Conservation (phyloP, 2,797 vertebrate genomes). For the Brotula barbata region DNA sequence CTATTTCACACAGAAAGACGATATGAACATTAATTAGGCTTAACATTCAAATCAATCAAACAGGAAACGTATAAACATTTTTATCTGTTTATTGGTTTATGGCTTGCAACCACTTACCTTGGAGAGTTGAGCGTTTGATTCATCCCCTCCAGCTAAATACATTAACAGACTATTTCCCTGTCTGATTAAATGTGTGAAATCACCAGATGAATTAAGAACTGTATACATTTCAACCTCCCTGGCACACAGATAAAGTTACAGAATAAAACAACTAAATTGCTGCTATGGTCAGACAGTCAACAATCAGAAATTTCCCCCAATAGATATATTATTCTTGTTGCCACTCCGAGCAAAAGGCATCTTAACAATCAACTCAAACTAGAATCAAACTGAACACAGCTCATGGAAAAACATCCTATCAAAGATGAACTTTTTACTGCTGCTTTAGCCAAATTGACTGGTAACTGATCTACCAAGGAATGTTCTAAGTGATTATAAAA, state of each 20-base stretch:
- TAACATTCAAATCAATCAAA: background rate
- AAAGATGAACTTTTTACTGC: background rate
- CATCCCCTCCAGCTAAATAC: too few relatives aligned
- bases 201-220: slow-evolving; percentile 8
- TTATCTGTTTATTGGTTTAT: background rate
- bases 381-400: background rate
- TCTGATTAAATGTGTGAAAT: background rate
- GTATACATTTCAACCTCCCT: background rate
- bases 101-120: background rate
- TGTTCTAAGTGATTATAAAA: background rate
- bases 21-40: background rate
- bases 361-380: background rate
- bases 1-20: too few relatives aligned
- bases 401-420: background rate
- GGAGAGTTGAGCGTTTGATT: too few relatives aligned
- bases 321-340: background rate
- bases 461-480: background rate
- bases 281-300: background rate
- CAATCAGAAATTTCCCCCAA: too few relatives aligned
- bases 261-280: too few relatives aligned
- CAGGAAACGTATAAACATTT: background rate
- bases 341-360: background rate
- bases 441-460: background rate
- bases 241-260: background rate
- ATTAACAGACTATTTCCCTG: background rate